Base-by-base conservation (phyloP, 2,888 invertebrate species). In the Melanotus villosus region DNA sequence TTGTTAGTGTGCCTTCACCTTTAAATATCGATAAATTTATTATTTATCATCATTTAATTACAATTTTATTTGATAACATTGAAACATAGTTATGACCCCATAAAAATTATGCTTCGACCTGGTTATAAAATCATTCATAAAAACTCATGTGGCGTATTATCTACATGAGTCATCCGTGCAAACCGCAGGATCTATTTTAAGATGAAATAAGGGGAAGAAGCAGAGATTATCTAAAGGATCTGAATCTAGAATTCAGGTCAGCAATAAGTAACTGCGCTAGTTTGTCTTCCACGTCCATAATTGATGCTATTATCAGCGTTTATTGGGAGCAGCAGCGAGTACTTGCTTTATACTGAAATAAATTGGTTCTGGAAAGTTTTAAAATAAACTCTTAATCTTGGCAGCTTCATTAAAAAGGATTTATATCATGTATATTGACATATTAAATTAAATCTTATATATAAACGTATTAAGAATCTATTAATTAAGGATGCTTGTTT, bases 231-330 rank as follows among this genome's bases (percentile, higher is more conserved):
- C 23, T 21, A 19, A 23, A 47, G 45, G 16, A 12, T 47, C 23
- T 47, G 12, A 12, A 26, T 47, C 12, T 1, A 23, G 23, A 47
- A 47, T 23, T 41, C 23, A 47, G 47, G 47, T 47, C 47, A 12
- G 21, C 6, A 7, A 45, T 45, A n/a, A 45, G 45, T 21, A 14
- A 2, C 47, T 38, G 38, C 12, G 12, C 47, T 12, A 47, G 23
- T 47, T 47, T 47, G 12, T 26, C n/a, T 21, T 47, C 23, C 21
- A n/a, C 14, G 23, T 47, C 10, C 23, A 14, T 47, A 47, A 47
- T 23, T 12, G 12, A n/a, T 47, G 21, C 47, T 12, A 45, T 21
- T 45, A 47, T 47, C 47, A 47, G 6, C 12, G 47, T 14, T 45
- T 23, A 47, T 47, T 47, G 12, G 23, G 47, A 23, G 23, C 47